phyloP scores from a whole-genome alignment of 2,888 invertebrate genomes.

The Glyphotaelius pellucidus region DNA sequence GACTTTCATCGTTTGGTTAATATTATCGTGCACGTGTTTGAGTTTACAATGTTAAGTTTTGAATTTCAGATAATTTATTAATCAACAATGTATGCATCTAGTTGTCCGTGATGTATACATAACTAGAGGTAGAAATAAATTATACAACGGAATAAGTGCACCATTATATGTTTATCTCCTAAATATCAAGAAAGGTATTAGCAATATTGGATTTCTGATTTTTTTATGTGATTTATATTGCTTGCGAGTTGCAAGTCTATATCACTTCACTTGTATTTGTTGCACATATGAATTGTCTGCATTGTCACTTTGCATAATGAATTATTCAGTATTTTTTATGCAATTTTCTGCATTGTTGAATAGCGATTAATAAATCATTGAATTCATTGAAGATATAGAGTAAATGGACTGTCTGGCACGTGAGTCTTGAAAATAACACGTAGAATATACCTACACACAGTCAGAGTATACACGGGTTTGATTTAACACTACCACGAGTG shows the following conservation, averaged over 20 bases:
- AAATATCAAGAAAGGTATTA: too few relatives aligned
- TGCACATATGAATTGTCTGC: constrained; percentile 21
- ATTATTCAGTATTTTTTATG: constrained; percentile 46
- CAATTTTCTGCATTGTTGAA: constrained; percentile 35
- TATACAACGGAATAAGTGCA: neutral
- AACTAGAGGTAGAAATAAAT: neutral
- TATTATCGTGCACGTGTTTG: neutral
- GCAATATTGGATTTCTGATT: neutral
- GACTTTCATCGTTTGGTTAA: neutral
- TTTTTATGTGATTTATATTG: neutral
- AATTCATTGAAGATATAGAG: constrained; percentile 26
- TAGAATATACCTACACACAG: neutral
- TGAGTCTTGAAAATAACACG: neutral
- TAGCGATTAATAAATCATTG: constrained; percentile 29
- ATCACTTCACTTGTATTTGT: neutral
- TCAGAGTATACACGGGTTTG: neutral
- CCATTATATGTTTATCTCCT: neutral
- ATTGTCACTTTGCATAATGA: constrained; percentile 24
- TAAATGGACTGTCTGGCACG: constrained; percentile 16
- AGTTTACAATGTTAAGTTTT: neutral
- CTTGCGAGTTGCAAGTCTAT: neutral
- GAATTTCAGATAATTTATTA: neutral
- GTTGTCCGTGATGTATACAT: neutral
- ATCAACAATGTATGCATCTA: neutral
- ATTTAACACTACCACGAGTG: neutral